Evolutionary conservation across 2,797 vertebrate genomes (phyloP).

Genomic region (Pristis pectinata): DNA sequence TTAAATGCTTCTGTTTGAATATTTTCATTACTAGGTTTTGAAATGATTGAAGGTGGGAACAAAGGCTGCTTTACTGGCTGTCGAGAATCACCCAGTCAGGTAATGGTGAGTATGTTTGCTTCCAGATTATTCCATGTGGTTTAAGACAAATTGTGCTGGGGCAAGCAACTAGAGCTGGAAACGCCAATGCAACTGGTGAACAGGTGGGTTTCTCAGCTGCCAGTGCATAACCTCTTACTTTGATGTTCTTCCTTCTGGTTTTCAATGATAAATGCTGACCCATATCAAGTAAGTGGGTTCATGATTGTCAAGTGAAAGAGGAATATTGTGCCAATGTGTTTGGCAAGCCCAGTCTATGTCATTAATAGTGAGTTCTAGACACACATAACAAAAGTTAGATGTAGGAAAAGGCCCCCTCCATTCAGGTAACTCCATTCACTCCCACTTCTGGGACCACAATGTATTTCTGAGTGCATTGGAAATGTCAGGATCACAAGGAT

Average conservation of each 20-base stretch:
- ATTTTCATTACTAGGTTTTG: neutral
- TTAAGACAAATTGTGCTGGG: neutral
- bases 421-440: neutral
- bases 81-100: neutral
- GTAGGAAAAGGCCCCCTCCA: neutral
- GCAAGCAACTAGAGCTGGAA: neutral
- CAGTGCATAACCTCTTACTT: neutral
- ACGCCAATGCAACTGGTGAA: neutral
- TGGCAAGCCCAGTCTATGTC: too few species aligned
- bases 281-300: too few species aligned
- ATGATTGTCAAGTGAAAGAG: too few species aligned
- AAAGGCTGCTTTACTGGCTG: neutral
- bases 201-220: neutral
- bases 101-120: neutral
- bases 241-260: neutral
- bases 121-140: neutral
- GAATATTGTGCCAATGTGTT: too few species aligned
- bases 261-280: too few species aligned
- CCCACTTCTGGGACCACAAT: too few species aligned
- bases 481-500: too few species aligned
- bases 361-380: too few species aligned
- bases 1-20: too few species aligned
- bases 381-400: too few species aligned
- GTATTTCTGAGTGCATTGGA: too few species aligned
- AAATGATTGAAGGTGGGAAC: neutral